Evolutionary conservation across 2,888 invertebrate genomes (phyloP).

Genomic region (Phortica magna): DNA sequence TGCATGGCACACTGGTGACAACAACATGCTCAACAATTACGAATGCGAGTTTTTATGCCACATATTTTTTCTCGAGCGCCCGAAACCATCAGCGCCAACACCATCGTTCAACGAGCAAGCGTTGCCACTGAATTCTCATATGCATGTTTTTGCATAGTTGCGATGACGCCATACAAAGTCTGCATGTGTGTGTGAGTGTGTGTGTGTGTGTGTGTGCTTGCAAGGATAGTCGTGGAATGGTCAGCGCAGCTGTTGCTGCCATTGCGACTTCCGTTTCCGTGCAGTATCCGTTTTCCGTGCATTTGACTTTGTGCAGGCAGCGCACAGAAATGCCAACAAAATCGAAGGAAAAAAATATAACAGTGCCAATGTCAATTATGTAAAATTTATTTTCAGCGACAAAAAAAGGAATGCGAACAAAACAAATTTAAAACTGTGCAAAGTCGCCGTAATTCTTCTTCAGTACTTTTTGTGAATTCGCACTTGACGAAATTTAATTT

Average conservation of each 20-base stretch:
- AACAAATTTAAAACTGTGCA: slow-evolving; percentile 1
- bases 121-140: background rate
- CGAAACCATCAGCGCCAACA: background rate
- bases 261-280: slow-evolving; percentile 71
- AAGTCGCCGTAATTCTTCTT: background rate
- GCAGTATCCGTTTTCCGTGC: slow-evolving; percentile 63
- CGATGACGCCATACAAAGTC: background rate
- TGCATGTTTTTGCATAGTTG: background rate
- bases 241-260: slow-evolving; percentile 50
- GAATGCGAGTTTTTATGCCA: slow-evolving; percentile 71
- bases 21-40: slow-evolving; percentile 72
- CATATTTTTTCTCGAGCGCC: slow-evolving; percentile 46
- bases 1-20: slow-evolving; percentile 41
- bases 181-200: background rate
- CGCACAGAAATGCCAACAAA: slow-evolving; percentile 40
- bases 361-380: slow-evolving; percentile 65
- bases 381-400: slow-evolving; percentile 59
- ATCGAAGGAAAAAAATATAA: background rate
- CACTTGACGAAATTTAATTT: slow-evolving; percentile 20
- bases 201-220: background rate
- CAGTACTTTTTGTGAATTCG: slow-evolving; percentile 18
- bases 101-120: background rate
- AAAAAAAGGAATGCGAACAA: background rate
- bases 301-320: slow-evolving; percentile 66
- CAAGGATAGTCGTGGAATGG: slow-evolving; percentile 4